Conservation (phyloP, 2,797 vertebrate genomes). For the Valencia hispanica region DNA sequence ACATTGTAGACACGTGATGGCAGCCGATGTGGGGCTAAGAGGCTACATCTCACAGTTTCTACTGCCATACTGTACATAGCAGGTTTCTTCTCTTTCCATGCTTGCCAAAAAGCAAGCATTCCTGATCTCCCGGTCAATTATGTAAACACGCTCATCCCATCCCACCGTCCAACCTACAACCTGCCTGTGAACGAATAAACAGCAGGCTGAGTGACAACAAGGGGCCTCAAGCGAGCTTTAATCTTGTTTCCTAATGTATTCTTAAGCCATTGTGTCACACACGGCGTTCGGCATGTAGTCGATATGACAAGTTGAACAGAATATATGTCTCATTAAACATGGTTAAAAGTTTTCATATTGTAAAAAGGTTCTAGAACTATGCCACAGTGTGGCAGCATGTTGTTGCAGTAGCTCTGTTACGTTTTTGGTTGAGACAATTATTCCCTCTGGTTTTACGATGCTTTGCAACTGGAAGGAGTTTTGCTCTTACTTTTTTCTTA, state of each 20-base stretch:
- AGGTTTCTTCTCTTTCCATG: slow-evolving; percentile 55
- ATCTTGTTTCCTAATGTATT: slow-evolving; percentile 3
- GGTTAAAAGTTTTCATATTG: neutral
- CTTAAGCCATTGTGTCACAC: slow-evolving; percentile 6
- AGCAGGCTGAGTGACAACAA: slow-evolving; percentile 16
- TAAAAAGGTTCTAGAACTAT: no score
- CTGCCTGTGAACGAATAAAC: slow-evolving; percentile 40
- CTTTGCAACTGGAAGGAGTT: neutral
- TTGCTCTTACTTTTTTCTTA: neutral
- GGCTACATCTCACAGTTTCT: slow-evolving; percentile 20
- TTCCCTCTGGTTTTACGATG: neutral
- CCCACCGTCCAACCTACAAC: slow-evolving; percentile 34
- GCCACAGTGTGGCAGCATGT: no score
- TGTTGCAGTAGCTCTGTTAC: no score
- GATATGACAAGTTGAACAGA: neutral
- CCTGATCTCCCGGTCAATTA: slow-evolving; percentile 61
- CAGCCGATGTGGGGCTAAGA: slow-evolving; percentile 33
- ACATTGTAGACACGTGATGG: slow-evolving; percentile 8
- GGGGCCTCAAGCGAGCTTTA: neutral
- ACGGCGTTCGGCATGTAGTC: no score
- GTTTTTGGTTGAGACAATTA: neutral
- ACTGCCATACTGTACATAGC: slow-evolving; percentile 37
- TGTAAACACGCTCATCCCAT: slow-evolving; percentile 53
- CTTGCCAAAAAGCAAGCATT: slow-evolving; percentile 55
- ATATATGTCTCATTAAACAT: neutral